Evolutionary conservation across 2,888 invertebrate genomes (phyloP).

Genomic region (Drosophila hamatofila): DNA sequence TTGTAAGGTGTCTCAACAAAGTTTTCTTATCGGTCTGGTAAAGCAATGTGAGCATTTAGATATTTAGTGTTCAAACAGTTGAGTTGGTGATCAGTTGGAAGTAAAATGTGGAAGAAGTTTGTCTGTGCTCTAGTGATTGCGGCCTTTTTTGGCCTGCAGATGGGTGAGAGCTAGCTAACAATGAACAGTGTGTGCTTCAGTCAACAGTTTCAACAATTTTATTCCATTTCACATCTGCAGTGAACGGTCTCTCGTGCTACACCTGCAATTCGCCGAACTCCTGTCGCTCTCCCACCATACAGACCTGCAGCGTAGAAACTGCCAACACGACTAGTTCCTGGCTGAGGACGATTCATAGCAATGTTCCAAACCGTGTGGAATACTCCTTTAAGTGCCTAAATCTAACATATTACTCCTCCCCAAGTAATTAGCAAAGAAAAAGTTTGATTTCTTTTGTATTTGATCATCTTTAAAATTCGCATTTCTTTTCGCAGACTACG

Average conservation of each 20-base stretch:
- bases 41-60: not conserved
- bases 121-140: constrained; percentile 47
- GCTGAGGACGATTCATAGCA: constrained; percentile 23
- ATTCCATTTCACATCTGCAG: constrained; percentile 11
- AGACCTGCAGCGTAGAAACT: constrained; percentile 36
- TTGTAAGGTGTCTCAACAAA: too few relatives aligned
- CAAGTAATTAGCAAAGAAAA: constrained; percentile 20
- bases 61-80: not conserved
- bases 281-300: constrained; percentile 25
- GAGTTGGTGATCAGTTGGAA: not conserved
- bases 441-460: too few relatives aligned
- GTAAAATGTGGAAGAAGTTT: constrained; percentile 61
- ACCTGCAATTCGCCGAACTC: constrained; percentile 31
- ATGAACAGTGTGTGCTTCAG: not conserved
- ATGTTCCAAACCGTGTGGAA: constrained; percentile 27
- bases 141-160: constrained; percentile 48
- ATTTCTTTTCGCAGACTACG: constrained; percentile 15
- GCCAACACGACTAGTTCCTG: constrained; percentile 43
- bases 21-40: not conserved
- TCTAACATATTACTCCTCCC: constrained; percentile 17
- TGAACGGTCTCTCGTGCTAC: constrained; percentile 46
- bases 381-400: constrained; percentile 35
- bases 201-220: not conserved
- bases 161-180: constrained; percentile 54
- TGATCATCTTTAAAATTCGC: not conserved